phyloP scores from a whole-genome alignment of 1,140 invertebrate species.

The Calycopis cecrops region DNA sequence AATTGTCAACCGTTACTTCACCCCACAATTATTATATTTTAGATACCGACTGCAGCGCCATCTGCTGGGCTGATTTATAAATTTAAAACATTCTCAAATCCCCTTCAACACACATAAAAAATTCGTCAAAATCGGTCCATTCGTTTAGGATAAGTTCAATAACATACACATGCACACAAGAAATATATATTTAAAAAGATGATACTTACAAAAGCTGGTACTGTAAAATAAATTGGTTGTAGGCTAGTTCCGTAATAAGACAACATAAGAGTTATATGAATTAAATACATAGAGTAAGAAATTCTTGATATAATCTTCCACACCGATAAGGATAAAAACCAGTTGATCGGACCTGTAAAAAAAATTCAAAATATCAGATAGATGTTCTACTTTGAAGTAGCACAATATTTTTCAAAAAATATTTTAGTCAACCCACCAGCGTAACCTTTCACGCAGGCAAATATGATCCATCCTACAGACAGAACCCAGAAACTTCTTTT shows the following conservation, averaged over 20 bases:
- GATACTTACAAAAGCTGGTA: conserved; percentile 17
- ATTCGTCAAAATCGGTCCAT: too few relatives aligned
- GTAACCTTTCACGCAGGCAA: conserved; percentile 38
- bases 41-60: too few relatives aligned
- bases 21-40: too few relatives aligned
- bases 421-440: conserved; percentile 27
- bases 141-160: too few relatives aligned
- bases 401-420: too few relatives aligned
- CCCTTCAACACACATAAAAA: too few relatives aligned
- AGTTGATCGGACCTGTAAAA: conserved; percentile 59
- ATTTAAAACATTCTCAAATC: too few relatives aligned
- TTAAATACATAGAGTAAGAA: conserved; percentile 70
- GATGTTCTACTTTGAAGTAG: neutral
- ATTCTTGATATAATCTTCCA: conserved; percentile 71
- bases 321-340: conserved; percentile 62
- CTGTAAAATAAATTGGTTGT: conserved; percentile 19
- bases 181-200: too few relatives aligned
- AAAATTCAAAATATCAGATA: neutral
- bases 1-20: too few relatives aligned
- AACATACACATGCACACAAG: too few relatives aligned
- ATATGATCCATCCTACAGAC: conserved; percentile 38
- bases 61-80: too few relatives aligned
- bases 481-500: conserved; percentile 34
- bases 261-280: conserved; percentile 46
- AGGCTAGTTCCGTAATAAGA: conserved; percentile 12